Conservation (phyloP, 2,888 invertebrate species). For the Muschampia plurimacula region DNA sequence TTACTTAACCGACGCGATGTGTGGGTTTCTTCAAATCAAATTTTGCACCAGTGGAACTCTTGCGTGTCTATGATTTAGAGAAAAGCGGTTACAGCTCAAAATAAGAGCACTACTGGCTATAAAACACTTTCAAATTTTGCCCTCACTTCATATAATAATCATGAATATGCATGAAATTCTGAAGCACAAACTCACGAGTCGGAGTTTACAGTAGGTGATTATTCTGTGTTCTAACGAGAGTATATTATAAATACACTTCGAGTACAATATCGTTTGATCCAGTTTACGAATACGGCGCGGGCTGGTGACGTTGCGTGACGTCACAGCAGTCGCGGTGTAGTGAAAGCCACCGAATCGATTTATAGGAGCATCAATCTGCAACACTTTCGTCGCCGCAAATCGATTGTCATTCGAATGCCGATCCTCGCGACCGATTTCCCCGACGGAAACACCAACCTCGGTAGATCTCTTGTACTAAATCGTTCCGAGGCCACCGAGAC, state of each 20-base stretch:
- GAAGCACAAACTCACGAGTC: background rate
- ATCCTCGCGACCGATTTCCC: constrained; percentile 63
- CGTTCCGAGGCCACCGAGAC: constrained; percentile 20
- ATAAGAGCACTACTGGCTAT: background rate
- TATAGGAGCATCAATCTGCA: constrained; percentile 68
- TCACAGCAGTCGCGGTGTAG: constrained; percentile 52
- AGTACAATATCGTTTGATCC: constrained; percentile 11
- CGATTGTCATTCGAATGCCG: constrained; percentile 72
- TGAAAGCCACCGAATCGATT: constrained; percentile 72
- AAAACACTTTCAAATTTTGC: constrained; percentile 16
- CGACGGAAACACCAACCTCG: constrained; percentile 23
- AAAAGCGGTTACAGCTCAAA: constrained; percentile 7
- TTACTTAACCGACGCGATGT: constrained; percentile 3
- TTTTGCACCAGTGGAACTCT: background rate
- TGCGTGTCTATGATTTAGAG: constrained; percentile 10
- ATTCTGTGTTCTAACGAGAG: background rate
- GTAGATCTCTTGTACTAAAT: constrained; percentile 22
- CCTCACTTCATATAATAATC: constrained; percentile 2
- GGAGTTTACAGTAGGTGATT: background rate
- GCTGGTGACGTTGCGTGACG: constrained; percentile 54
- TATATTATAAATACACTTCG: background rate
- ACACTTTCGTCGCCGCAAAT: constrained; percentile 75
- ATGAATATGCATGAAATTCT: background rate
- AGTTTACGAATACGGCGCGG: constrained; percentile 8
- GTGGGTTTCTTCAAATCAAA: background rate